These are phyloP conservation scores for Amphiduros pacificus DNA, from an alignment of 2,888 invertebrate genomes.

Conservation along the genomic window DNA sequence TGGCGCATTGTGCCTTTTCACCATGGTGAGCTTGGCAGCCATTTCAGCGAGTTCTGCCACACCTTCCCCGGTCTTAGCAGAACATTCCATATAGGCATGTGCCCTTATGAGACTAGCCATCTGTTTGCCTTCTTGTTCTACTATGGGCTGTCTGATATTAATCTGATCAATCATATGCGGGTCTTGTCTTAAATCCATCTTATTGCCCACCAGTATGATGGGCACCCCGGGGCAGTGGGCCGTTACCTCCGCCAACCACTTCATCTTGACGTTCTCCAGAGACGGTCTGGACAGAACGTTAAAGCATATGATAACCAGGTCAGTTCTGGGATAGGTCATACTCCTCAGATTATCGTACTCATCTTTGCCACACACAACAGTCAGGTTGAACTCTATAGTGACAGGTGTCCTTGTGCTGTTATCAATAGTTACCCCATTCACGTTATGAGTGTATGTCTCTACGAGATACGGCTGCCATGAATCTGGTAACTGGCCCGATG, in stretches of 20 bases:
- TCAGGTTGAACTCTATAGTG: too few species aligned
- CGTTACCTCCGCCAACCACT: slow-evolving; percentile 32
- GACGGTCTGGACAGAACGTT: slow-evolving; percentile 30
- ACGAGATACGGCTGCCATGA: too few species aligned
- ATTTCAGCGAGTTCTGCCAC: slow-evolving; percentile 27
- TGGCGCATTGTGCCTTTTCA: too few species aligned
- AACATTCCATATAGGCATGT: slow-evolving; percentile 28
- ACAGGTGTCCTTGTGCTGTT: too few species aligned
- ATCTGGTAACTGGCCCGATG: too few species aligned
- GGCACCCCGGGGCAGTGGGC: slow-evolving; percentile 31
- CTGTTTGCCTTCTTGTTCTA: slow-evolving; percentile 13
- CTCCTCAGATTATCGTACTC: slow-evolving; percentile 34
- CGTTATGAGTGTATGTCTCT: too few species aligned
- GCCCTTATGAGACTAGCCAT: slow-evolving; percentile 25
- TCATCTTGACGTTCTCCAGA: slow-evolving; percentile 31
- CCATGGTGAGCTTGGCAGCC: too few species aligned
- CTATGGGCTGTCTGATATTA: slow-evolving; percentile 5
- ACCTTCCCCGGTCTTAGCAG: slow-evolving; percentile 30
- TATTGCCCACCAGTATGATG: slow-evolving; percentile 30
- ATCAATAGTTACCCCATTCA: too few species aligned
- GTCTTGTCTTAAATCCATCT: slow-evolving; percentile 24
- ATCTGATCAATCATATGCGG: too few species aligned
- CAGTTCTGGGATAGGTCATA: slow-evolving; percentile 34
- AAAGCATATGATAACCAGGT: slow-evolving; percentile 32
- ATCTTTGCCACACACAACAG: slow-evolving; percentile 35